These are phyloP conservation scores for Liasis olivaceus DNA, from an alignment of 2,797 vertebrate genomes.

Conservation along the genomic window DNA sequence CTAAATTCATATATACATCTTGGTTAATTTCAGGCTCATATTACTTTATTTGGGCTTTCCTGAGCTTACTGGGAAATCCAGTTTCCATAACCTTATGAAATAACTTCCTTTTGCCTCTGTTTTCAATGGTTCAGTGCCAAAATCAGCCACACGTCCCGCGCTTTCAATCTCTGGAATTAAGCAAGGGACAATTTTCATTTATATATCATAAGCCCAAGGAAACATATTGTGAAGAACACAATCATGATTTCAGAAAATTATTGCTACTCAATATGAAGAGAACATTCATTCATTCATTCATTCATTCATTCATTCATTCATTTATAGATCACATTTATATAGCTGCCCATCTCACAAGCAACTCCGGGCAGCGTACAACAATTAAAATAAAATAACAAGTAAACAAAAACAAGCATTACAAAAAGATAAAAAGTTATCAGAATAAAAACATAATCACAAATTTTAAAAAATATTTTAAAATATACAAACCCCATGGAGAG, in stretches of 20 bases:
- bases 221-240: conserved; percentile 1
- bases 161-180: conserved; percentile 15
- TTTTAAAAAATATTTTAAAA: no score
- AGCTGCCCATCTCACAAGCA: no score
- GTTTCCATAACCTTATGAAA: conserved; percentile 17
- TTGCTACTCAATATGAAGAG: neutral
- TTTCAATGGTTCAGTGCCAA: conserved; percentile 15
- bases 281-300: neutral
- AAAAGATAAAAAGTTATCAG: no score
- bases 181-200: neutral
- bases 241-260: neutral
- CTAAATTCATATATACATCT: neutral
- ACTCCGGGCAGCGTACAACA: no score
- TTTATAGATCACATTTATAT: no score
- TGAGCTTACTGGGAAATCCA: conserved; percentile 5
- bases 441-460: no score
- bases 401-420: no score
- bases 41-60: conserved; percentile 20
- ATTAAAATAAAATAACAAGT: no score
- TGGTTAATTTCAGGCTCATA: neutral
- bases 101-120: conserved; percentile 9
- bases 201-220: neutral
- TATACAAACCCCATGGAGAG: no score
- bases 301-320: no score
- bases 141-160: neutral